Conservation (phyloP, 2,888 invertebrate species). For the Aproaerema taeniolella region DNA sequence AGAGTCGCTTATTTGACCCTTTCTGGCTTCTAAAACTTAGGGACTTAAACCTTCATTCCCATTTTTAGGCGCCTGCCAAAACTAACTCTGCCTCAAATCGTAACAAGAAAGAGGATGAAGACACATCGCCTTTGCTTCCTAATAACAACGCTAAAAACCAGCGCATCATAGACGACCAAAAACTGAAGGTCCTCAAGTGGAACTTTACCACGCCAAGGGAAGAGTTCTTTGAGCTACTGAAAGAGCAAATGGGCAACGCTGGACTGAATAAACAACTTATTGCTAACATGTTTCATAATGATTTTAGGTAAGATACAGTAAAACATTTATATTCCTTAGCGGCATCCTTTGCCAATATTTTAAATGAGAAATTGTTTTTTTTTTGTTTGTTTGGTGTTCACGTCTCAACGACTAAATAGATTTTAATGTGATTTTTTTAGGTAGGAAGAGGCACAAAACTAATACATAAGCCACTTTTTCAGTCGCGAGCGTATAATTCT, state of each 20-base stretch:
- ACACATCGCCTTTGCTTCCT: slow-evolving; percentile 86
- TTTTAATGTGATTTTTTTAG: too few relatives aligned
- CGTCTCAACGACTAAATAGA: too few relatives aligned
- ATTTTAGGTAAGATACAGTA: slow-evolving; percentile 87
- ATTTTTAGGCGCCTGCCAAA: not conserved
- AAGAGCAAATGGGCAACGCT: slow-evolving; percentile 92
- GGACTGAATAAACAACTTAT: slow-evolving; percentile 92
- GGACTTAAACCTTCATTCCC: too few relatives aligned
- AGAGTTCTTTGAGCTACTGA: slow-evolving; percentile 95
- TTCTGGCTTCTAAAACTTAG: too few relatives aligned
- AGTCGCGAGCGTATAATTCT: too few relatives aligned
- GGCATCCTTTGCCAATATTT: not conserved
- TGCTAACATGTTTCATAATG: slow-evolving; percentile 95
- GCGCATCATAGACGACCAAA: slow-evolving; percentile 95
- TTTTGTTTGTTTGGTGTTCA: too few relatives aligned
- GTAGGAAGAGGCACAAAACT: too few relatives aligned
- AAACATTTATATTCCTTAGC: not conserved
- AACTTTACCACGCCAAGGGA: slow-evolving; percentile 95
- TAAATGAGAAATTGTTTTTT: too few relatives aligned
- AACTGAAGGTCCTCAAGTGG: slow-evolving; percentile 95
- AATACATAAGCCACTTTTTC: too few relatives aligned
- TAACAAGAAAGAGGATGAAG: slow-evolving; percentile 91
- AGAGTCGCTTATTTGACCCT: too few relatives aligned
- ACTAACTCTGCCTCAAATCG: slow-evolving; percentile 49
- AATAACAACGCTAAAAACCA: slow-evolving; percentile 94